Base-by-base conservation (phyloP, 1,140 invertebrate species). In the Charaxes varanes region DNA sequence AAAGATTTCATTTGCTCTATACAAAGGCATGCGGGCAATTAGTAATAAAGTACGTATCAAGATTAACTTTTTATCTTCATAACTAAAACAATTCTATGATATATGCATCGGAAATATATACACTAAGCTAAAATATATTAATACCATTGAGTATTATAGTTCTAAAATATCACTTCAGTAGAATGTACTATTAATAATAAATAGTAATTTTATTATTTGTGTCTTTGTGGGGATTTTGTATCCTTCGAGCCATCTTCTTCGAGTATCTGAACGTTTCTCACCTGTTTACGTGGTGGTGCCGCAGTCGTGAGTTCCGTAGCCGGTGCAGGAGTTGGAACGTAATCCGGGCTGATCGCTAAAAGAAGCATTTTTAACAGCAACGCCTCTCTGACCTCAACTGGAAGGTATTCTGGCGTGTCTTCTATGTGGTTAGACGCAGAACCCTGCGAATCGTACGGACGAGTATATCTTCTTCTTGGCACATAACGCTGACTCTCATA, bases 281-380 rank as follows among this genome's bases (percentile, higher is more conserved):
- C 85, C 52, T 86, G 86, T 43, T 85, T 86, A 34, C 82, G 77
- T 5, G 61, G 56, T 3, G 70, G 79, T 13, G 72, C 66, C 13
- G 80, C 74, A 0, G 78, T 84, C 3, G 80, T 85, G 26, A 81
- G 43, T 23, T 77, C 71, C 0, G 70, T 69, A 4, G 62, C 59
- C 2, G 73, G 65, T 12, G 62, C 65, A 3, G 67, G 62, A 2
- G 68, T 72, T 2, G 86, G 57, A 17, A 86, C 84, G 24, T 86
- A 85, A 49, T 90, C 88, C 1, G 88, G 86, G 55, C 88, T 90
- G 32, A 91, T 90, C 0, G 90, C 90, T 10, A 91, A 53, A 48
- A 91, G 88, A 2, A 92, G 62, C 90, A 92, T 91, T 51, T 90
- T 87, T 30, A 91, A 52, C 3, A 92, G 53, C 10, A 92, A 62